Percentiles rank a stretch among this genome's conserved stretches.
These are phyloP conservation scores for Drosophila varians DNA, from an alignment of 1,140 invertebrate species.

Conservation along the genomic window DNA sequence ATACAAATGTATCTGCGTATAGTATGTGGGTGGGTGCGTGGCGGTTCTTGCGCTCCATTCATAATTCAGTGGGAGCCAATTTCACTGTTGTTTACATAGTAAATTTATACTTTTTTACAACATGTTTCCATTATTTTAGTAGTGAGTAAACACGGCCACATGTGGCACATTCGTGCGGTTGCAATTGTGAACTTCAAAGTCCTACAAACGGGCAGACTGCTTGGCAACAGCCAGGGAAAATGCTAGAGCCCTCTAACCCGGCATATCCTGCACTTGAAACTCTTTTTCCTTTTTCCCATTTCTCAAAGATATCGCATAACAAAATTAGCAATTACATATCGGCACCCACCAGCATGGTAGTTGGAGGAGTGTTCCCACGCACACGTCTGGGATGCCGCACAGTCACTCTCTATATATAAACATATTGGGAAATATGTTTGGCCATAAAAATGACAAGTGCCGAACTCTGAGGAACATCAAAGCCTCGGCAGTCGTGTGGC, in stretches of 20 bases:
- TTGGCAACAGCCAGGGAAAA: conserved; percentile 59
- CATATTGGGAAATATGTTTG: conserved; percentile 61
- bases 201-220: conserved; percentile 61
- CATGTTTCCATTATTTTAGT: conserved; percentile 81
- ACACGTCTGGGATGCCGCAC: conserved; percentile 19
- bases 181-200: conserved; percentile 69
- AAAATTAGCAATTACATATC: conserved; percentile 75
- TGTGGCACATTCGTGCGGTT: conserved; percentile 54
- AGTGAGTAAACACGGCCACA: conserved; percentile 73
- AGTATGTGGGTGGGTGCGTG: conserved; percentile 28
- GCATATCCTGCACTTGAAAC: conserved; percentile 54
- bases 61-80: conserved; percentile 60
- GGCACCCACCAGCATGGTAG: conserved; percentile 60
- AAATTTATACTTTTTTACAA: conserved; percentile 82
- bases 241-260: conserved; percentile 42
- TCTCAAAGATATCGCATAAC: conserved; percentile 61
- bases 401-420: conserved; percentile 20
- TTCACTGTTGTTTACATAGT: conserved; percentile 78
- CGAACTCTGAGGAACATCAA: conserved; percentile 68
- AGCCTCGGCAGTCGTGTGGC: conserved; percentile 50
- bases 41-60: conserved; percentile 39
- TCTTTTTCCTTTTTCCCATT: conserved; percentile 5
- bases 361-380: conserved; percentile 43
- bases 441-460: conserved; percentile 76
- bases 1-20: conserved; percentile 14